Evolutionary conservation across 2,797 vertebrate species (phyloP).

Genomic region (Sardinella longiceps): DNA sequence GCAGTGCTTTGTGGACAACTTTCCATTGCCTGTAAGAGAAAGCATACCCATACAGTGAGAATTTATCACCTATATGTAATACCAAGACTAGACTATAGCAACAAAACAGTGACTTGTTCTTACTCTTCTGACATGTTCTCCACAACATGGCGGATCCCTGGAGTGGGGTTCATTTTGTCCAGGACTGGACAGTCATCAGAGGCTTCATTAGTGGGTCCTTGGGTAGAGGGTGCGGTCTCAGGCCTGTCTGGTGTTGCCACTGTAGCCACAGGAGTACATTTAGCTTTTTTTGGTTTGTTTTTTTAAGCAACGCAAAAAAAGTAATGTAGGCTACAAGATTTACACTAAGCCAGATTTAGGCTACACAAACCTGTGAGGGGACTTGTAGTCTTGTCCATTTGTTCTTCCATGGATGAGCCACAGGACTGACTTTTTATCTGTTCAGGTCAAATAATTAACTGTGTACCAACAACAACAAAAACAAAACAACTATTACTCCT

Average conservation of each 20-base stretch:
- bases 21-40: background rate
- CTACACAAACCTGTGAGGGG: too few species aligned
- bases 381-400: too few species aligned
- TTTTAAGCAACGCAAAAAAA: too few species aligned
- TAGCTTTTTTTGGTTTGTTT: too few species aligned
- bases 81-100: background rate
- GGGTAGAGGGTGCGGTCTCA: background rate
- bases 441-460: too few species aligned
- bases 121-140: slow-evolving; percentile 20
- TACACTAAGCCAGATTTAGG: too few species aligned
- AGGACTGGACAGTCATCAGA: background rate
- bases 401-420: too few species aligned
- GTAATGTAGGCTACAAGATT: too few species aligned
- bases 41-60: background rate
- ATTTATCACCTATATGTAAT: background rate
- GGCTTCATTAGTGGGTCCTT: background rate
- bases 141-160: background rate
- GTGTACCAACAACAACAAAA: too few species aligned
- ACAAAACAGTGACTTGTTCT: background rate
- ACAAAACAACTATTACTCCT: too few species aligned
- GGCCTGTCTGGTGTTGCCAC: background rate
- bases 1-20: background rate
- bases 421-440: too few species aligned
- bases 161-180: background rate
- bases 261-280: background rate